Evolutionary conservation across 2,113 vertebrate genomes (phyloP).

Genomic region (Lathamus discolor): DNA sequence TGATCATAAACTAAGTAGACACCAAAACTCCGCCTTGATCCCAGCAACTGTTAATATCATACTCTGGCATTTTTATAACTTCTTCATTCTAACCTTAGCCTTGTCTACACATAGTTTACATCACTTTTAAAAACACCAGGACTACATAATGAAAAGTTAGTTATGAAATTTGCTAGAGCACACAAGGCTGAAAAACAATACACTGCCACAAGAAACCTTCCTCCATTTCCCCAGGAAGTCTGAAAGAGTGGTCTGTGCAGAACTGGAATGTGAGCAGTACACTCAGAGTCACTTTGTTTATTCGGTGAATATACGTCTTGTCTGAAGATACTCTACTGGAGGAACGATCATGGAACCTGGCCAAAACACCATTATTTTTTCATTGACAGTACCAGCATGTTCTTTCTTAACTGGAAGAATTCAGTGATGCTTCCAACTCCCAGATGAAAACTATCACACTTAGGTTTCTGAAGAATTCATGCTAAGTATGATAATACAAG

Average conservation of each 20-base stretch:
- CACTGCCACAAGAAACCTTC: conserved; percentile 14
- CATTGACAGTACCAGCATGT: background rate
- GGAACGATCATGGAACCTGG: background rate
- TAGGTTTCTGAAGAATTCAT: background rate
- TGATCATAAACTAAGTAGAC: background rate
- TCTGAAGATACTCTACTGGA: background rate
- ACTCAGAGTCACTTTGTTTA: conserved; percentile 43
- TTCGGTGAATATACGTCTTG: background rate
- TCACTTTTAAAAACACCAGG: conserved; percentile 35
- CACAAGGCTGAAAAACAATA: background rate
- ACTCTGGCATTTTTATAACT: background rate
- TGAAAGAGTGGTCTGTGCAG: background rate
- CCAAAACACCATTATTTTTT: background rate
- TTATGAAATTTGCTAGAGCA: conserved; percentile 15
- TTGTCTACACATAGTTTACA: background rate
- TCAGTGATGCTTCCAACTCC: background rate
- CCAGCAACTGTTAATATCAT: background rate
- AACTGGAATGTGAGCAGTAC: background rate
- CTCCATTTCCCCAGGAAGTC: conserved; percentile 51
- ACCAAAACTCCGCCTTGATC: background rate
- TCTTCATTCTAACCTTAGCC: background rate
- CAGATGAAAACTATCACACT: background rate
- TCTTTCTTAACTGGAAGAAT: background rate
- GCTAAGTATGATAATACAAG: background rate
- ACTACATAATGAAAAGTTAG: conserved; percentile 17